A percentile compares a stretch with the other conserved stretches of the same genome.
phyloP scores from a whole-genome alignment of 2,797 vertebrate genomes.

The Streptopelia turtur region DNA sequence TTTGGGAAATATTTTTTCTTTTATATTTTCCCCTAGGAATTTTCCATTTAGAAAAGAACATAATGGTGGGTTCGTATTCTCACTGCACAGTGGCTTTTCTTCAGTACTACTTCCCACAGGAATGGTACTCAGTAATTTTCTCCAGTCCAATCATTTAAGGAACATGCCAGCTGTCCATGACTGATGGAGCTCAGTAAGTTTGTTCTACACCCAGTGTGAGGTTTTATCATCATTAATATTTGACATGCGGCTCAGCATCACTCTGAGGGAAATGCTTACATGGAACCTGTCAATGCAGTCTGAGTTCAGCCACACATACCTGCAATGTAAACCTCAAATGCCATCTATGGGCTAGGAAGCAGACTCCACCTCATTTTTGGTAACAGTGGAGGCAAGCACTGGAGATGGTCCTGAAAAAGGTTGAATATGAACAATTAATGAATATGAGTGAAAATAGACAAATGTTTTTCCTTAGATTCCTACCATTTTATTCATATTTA shows the following conservation, averaged over 20 bases:
- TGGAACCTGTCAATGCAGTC: background rate
- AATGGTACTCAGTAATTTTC: background rate
- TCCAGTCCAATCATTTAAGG: background rate
- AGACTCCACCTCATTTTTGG: background rate
- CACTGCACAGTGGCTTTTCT: background rate
- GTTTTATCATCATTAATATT: background rate
- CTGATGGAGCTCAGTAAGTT: background rate
- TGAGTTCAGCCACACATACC: background rate
- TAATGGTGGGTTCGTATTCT: background rate
- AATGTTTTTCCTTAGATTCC: background rate
- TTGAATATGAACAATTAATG: background rate
- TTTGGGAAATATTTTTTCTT: background rate
- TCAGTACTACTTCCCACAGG: background rate
- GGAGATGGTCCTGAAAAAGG: background rate
- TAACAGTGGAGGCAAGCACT: background rate
- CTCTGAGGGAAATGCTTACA: background rate
- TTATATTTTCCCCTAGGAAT: background rate
- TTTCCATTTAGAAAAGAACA: slow-evolving; percentile 9
- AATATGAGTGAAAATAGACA: background rate
- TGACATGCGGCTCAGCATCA: background rate
- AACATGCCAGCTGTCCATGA: background rate
- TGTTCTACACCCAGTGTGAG: background rate
- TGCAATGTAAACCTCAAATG: background rate
- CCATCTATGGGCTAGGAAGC: background rate
- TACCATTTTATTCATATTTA: background rate